A percentile compares a stretch with the other conserved stretches of the same genome.
These are phyloP conservation scores for Epizoanthus rinbou DNA, from an alignment of 92 coral and sea anemone genomes.

Conservation along the genomic window DNA sequence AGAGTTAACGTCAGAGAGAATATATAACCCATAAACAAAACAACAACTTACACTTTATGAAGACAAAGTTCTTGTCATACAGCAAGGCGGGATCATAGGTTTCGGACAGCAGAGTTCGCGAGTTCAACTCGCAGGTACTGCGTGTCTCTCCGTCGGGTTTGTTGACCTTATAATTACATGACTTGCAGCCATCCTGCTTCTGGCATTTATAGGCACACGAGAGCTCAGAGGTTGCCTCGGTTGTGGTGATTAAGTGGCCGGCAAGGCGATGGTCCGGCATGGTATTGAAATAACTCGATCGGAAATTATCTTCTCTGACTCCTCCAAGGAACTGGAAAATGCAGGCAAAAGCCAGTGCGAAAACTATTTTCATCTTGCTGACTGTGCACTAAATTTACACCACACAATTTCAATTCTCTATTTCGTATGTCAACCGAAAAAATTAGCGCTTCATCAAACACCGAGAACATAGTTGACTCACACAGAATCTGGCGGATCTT, in stretches of 20 bases:
- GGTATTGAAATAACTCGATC: not conserved
- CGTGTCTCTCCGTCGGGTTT: not conserved
- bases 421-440: too few species aligned
- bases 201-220: not conserved
- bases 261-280: not conserved
- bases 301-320: not conserved
- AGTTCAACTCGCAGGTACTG: not conserved
- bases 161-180: not conserved
- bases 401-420: too few species aligned
- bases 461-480: too few species aligned
- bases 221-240: not conserved
- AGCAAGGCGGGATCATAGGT: not conserved
- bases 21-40: too few species aligned
- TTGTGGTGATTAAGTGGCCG: not conserved
- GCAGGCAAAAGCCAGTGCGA: not conserved
- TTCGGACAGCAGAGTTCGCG: not conserved
- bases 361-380: not conserved
- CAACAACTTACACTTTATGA: not conserved
- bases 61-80: not conserved
- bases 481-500: too few species aligned
- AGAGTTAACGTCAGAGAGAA: too few species aligned
- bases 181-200: not conserved
- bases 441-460: too few species aligned
- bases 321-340: not conserved
- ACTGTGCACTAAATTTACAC: not conserved